These are phyloP conservation scores for Zapornia atra DNA, from an alignment of 2,113 vertebrate species.

Conservation along the genomic window DNA sequence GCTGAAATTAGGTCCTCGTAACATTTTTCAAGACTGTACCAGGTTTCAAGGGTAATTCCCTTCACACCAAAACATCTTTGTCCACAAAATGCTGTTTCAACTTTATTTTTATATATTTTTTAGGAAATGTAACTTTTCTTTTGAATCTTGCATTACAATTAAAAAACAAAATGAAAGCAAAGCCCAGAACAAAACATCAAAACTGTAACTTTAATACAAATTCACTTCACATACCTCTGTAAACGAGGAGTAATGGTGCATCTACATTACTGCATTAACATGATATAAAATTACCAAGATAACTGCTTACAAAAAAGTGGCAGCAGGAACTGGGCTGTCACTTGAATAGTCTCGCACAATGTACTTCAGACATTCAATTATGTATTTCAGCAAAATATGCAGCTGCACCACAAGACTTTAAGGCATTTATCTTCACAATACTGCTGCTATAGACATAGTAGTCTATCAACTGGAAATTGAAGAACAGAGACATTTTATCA, in stretches of 20 bases:
- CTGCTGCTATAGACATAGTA: neutral
- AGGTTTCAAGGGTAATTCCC: neutral
- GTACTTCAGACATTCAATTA: neutral
- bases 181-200: fast-evolving
- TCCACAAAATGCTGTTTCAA: neutral
- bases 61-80: neutral
- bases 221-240: neutral
- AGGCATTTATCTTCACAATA: neutral
- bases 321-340: neutral
- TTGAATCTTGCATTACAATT: neutral
- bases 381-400: neutral
- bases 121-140: neutral
- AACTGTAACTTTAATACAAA: neutral
- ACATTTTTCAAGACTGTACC: neutral
- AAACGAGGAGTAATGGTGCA: neutral
- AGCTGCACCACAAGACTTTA: neutral
- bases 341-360: neutral
- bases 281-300: neutral
- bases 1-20: neutral
- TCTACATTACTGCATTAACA: neutral
- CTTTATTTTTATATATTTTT: neutral
- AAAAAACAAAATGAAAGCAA: neutral
- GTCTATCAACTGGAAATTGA: neutral
- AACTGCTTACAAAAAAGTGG: neutral
- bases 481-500: neutral